Conservation (phyloP, 2,113 vertebrate genomes). For the Otocyon megalotis region DNA sequence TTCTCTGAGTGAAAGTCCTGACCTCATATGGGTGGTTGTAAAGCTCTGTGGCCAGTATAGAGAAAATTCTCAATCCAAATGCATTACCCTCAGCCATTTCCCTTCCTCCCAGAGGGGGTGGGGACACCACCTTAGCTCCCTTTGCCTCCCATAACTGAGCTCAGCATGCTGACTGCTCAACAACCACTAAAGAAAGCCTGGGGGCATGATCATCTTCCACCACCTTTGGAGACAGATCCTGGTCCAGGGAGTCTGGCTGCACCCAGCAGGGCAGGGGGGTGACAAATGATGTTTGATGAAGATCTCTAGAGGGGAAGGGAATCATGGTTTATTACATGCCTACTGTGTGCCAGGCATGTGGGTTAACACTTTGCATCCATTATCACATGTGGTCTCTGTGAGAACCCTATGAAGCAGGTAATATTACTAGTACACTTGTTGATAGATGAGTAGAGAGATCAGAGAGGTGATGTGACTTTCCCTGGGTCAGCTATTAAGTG, state of each 20-base stretch:
- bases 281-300: not conserved
- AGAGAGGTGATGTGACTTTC: not conserved
- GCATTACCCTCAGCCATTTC: not conserved
- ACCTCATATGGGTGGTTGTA: not conserved
- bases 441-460: not conserved
- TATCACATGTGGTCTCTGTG: not conserved
- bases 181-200: not conserved
- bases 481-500: not conserved
- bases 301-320: not conserved
- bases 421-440: not conserved
- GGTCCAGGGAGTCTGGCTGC: not conserved
- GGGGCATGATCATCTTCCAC: not conserved
- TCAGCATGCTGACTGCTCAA: not conserved
- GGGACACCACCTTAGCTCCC: not conserved
- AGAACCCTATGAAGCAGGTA: not conserved
- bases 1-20: not conserved
- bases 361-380: not conserved
- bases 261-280: not conserved
- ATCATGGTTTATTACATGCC: not conserved
- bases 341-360: not conserved
- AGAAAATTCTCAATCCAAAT: not conserved
- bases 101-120: not conserved
- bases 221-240: not conserved
- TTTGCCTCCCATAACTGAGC: not conserved
- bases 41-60: not conserved